Evolutionary conservation across 2,888 invertebrate species (phyloP).

Genomic region (Protodeltote pygarga): DNA sequence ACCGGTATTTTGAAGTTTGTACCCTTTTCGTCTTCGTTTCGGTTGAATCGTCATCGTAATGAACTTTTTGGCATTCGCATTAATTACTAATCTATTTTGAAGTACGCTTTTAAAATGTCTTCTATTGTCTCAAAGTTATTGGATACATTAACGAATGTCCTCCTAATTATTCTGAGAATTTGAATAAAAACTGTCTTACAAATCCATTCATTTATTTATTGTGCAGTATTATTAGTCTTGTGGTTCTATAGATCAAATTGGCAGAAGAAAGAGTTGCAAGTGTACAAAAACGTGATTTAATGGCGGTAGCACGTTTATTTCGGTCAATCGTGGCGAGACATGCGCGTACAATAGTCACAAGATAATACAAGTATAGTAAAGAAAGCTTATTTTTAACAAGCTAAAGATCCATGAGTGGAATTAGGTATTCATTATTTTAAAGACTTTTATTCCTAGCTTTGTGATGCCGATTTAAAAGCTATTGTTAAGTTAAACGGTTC

Average conservation of each 20-base stretch:
- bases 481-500: too few relatives aligned
- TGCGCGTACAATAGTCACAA: conserved; percentile 4
- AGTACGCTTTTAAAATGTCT: conserved; percentile 14
- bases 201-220: too few relatives aligned
- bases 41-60: conserved; percentile 24
- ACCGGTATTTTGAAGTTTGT: conserved; percentile 35
- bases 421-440: too few relatives aligned
- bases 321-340: conserved; percentile 3
- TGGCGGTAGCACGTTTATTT: conserved; percentile 16
- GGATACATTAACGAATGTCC: conserved; percentile 5
- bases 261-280: conserved; percentile 13
- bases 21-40: conserved; percentile 14
- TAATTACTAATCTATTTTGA: conserved; percentile 32
- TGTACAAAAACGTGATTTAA: conserved; percentile 23
- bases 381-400: conserved; percentile 11
- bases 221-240: neutral
- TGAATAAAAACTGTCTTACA: neutral
- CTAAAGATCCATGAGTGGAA: too few relatives aligned
- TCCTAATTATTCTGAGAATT: conserved; percentile 4
- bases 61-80: conserved; percentile 26
- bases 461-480: too few relatives aligned
- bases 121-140: conserved; percentile 21
- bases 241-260: conserved; percentile 16
- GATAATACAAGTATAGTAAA: neutral
- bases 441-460: too few relatives aligned